Evolutionary conservation across 2,888 invertebrate genomes (phyloP).

Genomic region (Drosophila pullipes): DNA sequence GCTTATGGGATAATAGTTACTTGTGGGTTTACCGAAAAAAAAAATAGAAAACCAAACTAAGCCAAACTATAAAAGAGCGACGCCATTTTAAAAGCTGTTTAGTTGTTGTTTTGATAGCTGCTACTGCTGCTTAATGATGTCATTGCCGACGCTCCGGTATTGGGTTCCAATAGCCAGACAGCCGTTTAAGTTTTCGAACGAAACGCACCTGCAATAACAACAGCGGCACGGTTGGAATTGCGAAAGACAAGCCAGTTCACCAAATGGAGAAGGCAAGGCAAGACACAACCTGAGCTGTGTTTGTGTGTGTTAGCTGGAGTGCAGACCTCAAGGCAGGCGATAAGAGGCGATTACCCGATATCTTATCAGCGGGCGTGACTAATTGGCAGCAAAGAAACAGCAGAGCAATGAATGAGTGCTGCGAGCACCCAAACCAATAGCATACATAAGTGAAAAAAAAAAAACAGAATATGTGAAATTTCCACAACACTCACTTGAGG

Average conservation of each 20-base stretch:
- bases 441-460: conserved; percentile 27
- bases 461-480: conserved; percentile 15
- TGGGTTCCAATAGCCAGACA: conserved; percentile 67
- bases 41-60: background rate
- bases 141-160: conserved; percentile 66
- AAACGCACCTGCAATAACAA: conserved; percentile 34
- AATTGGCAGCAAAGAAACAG: conserved; percentile 63
- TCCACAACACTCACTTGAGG: conserved; percentile 51
- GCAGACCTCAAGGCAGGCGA: conserved; percentile 65
- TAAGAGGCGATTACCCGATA: conserved; percentile 72
- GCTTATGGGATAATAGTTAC: conserved; percentile 33
- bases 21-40: conserved; percentile 17
- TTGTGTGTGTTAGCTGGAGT: background rate
- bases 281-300: conserved; percentile 8
- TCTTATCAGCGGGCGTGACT: conserved; percentile 74
- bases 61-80: conserved; percentile 6
- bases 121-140: conserved; percentile 63
- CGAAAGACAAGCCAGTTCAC: conserved; percentile 58
- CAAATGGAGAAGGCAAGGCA: conserved; percentile 22
- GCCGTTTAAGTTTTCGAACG: conserved; percentile 58
- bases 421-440: conserved; percentile 39
- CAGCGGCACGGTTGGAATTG: conserved; percentile 51
- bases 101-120: conserved; percentile 58
- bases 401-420: conserved; percentile 28
- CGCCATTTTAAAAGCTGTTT: conserved; percentile 66